A percentile compares a stretch with the other conserved stretches of the same genome.
Evolutionary conservation across 1,140 invertebrate species (phyloP).

Genomic region (Drosophila lowei): DNA sequence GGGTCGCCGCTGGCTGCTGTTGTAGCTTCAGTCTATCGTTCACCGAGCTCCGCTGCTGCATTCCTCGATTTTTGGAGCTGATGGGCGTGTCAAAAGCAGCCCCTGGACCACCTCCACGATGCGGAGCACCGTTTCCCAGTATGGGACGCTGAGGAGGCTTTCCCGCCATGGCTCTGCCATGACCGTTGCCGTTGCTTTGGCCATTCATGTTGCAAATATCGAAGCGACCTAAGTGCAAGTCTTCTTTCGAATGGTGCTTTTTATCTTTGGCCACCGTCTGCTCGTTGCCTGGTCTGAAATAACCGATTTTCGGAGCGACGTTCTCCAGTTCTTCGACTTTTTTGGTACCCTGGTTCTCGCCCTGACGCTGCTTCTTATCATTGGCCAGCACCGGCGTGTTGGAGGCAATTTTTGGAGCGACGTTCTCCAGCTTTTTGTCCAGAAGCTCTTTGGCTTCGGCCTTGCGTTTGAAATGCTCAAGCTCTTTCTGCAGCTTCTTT

Average conservation of each 20-base stretch:
- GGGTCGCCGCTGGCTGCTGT: constrained; percentile 2
- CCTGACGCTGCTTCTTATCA: no score
- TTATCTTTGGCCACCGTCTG: no score
- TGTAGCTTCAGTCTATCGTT: constrained; percentile 58
- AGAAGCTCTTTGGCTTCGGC: constrained; percentile 8
- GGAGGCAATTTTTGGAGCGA: background rate
- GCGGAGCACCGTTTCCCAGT: constrained; percentile 57
- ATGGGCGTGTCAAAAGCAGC: background rate
- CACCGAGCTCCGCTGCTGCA: constrained; percentile 48
- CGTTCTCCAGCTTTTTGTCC: constrained; percentile 1
- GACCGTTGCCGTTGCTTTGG: constrained; percentile 28
- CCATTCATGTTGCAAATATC: constrained; percentile 21
- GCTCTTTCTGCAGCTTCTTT: background rate
- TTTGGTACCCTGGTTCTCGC: no score
- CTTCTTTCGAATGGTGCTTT: background rate
- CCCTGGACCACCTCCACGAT: constrained; percentile 6
- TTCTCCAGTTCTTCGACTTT: background rate
- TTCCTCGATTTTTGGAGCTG: constrained; percentile 9
- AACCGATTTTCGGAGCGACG: background rate
- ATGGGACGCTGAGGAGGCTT: constrained; percentile 60
- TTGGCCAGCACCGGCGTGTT: no score
- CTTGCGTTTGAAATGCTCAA: constrained; percentile 4
- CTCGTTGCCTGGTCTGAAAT: no score
- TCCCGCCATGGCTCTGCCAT: constrained; percentile 13
- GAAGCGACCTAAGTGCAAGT: background rate